These are phyloP conservation scores for Seriola quinqueradiata DNA, from an alignment of 2,113 vertebrate species.

Conservation along the genomic window DNA sequence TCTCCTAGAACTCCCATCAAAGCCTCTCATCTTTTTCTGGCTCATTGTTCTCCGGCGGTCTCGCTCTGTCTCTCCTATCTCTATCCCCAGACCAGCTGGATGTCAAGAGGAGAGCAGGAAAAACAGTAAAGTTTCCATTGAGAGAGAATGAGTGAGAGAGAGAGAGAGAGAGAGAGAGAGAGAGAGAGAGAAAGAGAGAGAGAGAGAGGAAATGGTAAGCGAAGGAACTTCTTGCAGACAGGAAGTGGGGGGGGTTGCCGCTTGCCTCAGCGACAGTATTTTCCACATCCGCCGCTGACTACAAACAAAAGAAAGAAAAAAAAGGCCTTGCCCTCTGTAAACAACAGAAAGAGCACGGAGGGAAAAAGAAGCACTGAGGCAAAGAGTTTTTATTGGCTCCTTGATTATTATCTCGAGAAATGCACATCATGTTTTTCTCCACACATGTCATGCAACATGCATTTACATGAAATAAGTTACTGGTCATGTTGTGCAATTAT, in stretches of 20 bases:
- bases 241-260: conserved; percentile 86
- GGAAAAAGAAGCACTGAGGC: conserved; percentile 10
- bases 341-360: conserved; percentile 48
- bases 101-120: conserved; percentile 55
- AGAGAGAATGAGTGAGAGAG: conserved; percentile 64
- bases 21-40: conserved; percentile 29
- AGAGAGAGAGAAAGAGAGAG: conserved; percentile 49
- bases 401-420: conserved; percentile 1
- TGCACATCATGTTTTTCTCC: background rate
- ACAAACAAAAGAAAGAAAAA: conserved; percentile 79
- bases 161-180: conserved; percentile 46
- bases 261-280: conserved; percentile 85
- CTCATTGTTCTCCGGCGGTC: background rate
- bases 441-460: background rate
- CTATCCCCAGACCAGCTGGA: conserved; percentile 58
- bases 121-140: conserved; percentile 79
- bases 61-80: conserved; percentile 45
- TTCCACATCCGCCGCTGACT: conserved; percentile 85
- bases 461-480: background rate
- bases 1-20: conserved; percentile 3
- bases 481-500: background rate
- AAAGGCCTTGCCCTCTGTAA: conserved; percentile 68
- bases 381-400: conserved; percentile 23
- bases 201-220: conserved; percentile 85
- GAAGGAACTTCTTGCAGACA: conserved; percentile 90